Base-by-base conservation (phyloP, 1,140 invertebrate genomes). In the Nomia melanderi region DNA sequence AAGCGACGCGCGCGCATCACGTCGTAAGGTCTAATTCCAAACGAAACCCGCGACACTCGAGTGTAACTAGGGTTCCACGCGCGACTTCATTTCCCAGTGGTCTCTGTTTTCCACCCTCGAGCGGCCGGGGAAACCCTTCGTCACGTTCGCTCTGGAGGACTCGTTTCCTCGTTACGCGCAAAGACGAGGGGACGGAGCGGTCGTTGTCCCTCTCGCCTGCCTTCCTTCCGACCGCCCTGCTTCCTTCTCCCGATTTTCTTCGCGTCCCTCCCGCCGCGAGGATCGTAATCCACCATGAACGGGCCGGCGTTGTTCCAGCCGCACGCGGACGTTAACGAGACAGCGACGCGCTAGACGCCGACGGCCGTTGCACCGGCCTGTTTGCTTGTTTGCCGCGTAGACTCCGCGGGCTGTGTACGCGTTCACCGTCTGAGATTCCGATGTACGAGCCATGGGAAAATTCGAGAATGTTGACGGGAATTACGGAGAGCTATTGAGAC, bases 111-210 rank as follows among this genome's bases (percentile, higher is more conserved):
- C 41, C 56, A 70, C 29, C 31, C 64, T 69, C 53, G 66, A 59
- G 56, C 50, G 27, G 25, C 31, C 44, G 53, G 27, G 57, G 54
- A 63, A 65, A 77, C 74, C 56, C 66, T 77, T 77, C 66, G 74
- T 77, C 74, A 77, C 74, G 74, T 77, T 53, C 66, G 66, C 56
- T 70, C 31, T 62, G 64, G 54, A 81, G 80, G 53, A 72, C 39
- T 82, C 59, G 69, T 78, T 83, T 78, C 74, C 81, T 82, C 77
- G 81, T 83, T 82, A 83, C 64, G 69, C 70, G 54, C 60, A 83
- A 79, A 83, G 81, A 79, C 69, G 66, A 56, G 50, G 41, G 60
- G 72, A 71, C 78, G 60, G 29, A n/a, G 57, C 33, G 70, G 70
- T 60, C 31, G 44, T 7, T n/a, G 29, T 33, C 20, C 44, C 9